Evolutionary conservation across 2,888 invertebrate genomes (phyloP).

Genomic region (Hypomecis atomaria): DNA sequence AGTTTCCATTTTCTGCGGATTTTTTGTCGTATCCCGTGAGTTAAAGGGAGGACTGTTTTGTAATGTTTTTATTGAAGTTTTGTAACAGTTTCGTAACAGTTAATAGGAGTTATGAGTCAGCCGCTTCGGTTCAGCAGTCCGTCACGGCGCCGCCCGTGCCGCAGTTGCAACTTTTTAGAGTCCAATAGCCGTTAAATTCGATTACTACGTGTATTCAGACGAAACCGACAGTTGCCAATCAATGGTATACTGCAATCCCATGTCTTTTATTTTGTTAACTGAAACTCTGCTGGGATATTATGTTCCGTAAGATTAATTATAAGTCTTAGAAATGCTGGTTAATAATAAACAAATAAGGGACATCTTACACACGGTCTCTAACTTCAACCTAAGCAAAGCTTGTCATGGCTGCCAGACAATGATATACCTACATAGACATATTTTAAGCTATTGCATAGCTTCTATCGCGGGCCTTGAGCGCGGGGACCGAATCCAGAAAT

Average conservation of each 20-base stretch:
- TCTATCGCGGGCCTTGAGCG: too few relatives aligned
- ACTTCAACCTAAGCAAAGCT: too few relatives aligned
- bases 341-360: too few relatives aligned
- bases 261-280: neutral
- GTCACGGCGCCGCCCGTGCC: conserved; percentile 49
- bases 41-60: conserved; percentile 4
- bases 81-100: conserved; percentile 38
- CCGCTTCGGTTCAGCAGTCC: conserved; percentile 60
- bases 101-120: conserved; percentile 34
- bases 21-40: conserved; percentile 6
- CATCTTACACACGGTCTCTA: too few relatives aligned
- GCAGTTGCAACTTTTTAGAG: conserved; percentile 60
- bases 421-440: too few relatives aligned
- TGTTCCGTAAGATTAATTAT: neutral
- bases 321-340: too few relatives aligned
- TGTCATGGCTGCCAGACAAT: too few relatives aligned
- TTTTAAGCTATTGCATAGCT: too few relatives aligned
- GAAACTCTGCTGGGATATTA: neutral
- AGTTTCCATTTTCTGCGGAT: conserved; percentile 5
- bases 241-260: conserved; percentile 48
- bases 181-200: conserved; percentile 77
- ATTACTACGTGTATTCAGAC: conserved; percentile 71
- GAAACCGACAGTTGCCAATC: conserved; percentile 68
- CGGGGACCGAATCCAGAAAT: too few relatives aligned
- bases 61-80: conserved; percentile 24